phyloP scores from a whole-genome alignment of 2,888 invertebrate genomes.

The Notocelia uddmanniana region DNA sequence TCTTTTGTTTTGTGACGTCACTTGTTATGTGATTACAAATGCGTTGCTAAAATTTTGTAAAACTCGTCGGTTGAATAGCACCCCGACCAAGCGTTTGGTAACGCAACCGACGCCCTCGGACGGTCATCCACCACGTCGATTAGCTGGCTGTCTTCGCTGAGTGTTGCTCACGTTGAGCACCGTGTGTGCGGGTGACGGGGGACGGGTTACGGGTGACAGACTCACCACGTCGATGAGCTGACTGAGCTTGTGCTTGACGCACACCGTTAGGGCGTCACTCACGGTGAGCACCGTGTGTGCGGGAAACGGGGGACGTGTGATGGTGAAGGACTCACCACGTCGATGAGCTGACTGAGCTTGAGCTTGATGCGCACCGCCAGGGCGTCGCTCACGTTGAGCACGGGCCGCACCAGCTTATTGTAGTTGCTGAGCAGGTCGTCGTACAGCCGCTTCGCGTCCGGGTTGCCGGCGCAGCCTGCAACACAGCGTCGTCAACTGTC shows the following conservation, averaged over 20 bases:
- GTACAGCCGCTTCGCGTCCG: conserved; percentile 97
- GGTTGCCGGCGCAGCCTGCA: conserved; percentile 95
- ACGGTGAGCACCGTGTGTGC: too few species aligned
- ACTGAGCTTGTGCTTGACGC: too few species aligned
- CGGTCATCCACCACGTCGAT: background rate
- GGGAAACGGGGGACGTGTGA: too few species aligned
- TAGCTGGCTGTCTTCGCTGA: too few species aligned
- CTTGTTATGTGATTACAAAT: too few species aligned
- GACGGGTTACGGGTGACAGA: conserved; percentile 50
- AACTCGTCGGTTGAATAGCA: background rate
- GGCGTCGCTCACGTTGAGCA: conserved; percentile 97
- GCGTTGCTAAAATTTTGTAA: too few species aligned
- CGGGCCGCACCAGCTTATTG: conserved; percentile 98
- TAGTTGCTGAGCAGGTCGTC: conserved; percentile 98
- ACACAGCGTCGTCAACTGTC: background rate
- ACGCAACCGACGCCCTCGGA: background rate
- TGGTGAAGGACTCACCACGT: conserved; percentile 93
- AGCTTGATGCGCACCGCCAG: conserved; percentile 98
- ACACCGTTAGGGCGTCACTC: conserved; percentile 89
- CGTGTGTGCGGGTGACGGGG: background rate
- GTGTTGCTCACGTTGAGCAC: too few species aligned
- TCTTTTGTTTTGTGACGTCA: background rate
- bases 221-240: conserved; percentile 97
- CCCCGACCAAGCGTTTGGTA: background rate
- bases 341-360: conserved; percentile 98